phyloP scores from a whole-genome alignment of 64 coral and sea anemone species.

The Stylophora pistillata region DNA sequence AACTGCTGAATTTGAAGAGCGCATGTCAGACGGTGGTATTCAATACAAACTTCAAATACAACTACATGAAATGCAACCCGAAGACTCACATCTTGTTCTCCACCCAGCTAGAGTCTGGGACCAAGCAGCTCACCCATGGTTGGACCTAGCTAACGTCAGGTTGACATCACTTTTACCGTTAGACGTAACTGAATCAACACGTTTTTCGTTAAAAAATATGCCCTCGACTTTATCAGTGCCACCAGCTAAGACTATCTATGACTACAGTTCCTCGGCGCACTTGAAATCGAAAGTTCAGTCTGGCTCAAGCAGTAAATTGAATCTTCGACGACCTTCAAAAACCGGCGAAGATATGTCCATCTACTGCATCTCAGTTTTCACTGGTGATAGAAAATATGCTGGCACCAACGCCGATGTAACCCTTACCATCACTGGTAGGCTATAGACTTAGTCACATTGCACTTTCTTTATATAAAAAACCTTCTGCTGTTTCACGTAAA shows the following conservation, averaged over 20 bases:
- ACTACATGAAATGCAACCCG: slow-evolving; percentile 33
- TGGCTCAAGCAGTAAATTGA: not conserved
- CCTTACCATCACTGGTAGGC: not conserved
- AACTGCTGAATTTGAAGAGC: slow-evolving; percentile 62
- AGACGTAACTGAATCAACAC: slow-evolving; percentile 43
- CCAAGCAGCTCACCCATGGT: slow-evolving; percentile 58
- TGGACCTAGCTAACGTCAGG: slow-evolving; percentile 72
- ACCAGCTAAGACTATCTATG: slow-evolving; percentile 55
- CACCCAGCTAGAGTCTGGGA: slow-evolving; percentile 49
- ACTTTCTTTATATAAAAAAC: too few species aligned
- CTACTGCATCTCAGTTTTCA: too few species aligned
- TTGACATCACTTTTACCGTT: slow-evolving; percentile 49
- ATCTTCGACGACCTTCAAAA: not conserved
- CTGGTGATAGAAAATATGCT: too few species aligned
- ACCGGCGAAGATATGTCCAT: too few species aligned
- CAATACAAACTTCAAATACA: slow-evolving; percentile 70
- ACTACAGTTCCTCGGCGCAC: slow-evolving; percentile 46
- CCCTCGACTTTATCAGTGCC: not conserved
- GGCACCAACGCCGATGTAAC: too few species aligned
- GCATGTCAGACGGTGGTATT: slow-evolving; percentile 48
- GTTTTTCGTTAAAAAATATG: slow-evolving; percentile 11
- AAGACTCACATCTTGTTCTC: slow-evolving; percentile 44
- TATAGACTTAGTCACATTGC: too few species aligned
- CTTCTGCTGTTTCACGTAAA: too few species aligned
- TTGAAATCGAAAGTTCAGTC: slow-evolving; percentile 22